Base-by-base conservation (phyloP, 2,113 vertebrate genomes). In the Vireo altiloquus region DNA sequence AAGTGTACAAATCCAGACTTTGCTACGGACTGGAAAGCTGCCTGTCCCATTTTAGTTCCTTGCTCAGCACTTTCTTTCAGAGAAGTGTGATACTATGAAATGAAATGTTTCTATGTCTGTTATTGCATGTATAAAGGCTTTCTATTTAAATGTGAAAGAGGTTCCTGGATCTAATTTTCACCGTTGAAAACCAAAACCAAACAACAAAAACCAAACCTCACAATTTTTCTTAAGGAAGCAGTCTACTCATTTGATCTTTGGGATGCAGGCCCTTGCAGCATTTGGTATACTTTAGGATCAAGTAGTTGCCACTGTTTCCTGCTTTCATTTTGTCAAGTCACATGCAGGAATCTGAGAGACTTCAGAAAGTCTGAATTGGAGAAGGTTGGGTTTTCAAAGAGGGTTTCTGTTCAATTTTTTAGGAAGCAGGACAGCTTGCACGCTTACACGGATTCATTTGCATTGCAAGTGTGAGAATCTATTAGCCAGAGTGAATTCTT, bases 201-300 rank as follows among this genome's bases (percentile, higher is more conserved):
- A 37, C 9, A 27, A 33, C 3, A 63, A 30, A 47, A 9, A 3
- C 1, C 13, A 65, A 57, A 20, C 8, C 7, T 4, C 4, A 17
- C 24, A 50, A 9, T 31, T 42, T 25, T 76, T 76, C 31, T 50
- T 31, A 76, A 50, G 44, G 35, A 42, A 50, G 10, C 6, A 31
- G 8, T 66, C 61, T 59, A 18, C 59, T 3, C 16, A 8, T 35
- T 59, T 77, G 28, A 3, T 64, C 11, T 90, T 75, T 60, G 46
- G 37, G 37, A 39, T 61, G 11, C 37, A 53, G 46, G 9, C 8
- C 28, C 50, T 56, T 57, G 40, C 42, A 82, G 23, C 50, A 54
- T 30, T 21, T 37, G 6, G 9, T 16, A 13, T 46, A 47, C 0
- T 3, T 75, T 5, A 82, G 4, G 28, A 50, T 66, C 0, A 1